Evolutionary conservation across 2,113 vertebrate genomes (phyloP).

Genomic region (Anoplopoma fimbria): DNA sequence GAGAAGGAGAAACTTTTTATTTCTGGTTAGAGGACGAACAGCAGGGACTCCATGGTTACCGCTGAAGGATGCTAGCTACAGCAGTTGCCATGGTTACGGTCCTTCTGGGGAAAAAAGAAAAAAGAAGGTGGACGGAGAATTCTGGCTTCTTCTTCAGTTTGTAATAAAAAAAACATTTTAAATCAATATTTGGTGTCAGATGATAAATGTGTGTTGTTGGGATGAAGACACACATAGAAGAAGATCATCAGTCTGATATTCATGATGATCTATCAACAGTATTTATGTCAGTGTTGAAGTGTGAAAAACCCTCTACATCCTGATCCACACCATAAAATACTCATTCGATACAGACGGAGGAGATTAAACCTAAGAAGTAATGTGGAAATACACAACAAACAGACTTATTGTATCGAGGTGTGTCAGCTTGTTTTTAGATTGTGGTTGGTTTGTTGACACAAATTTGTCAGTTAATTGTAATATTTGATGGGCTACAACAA

Average conservation of each 20-base stretch:
- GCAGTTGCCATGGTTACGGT: conserved; percentile 54
- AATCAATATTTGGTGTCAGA: neutral
- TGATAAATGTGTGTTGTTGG: neutral
- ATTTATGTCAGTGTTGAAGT: neutral
- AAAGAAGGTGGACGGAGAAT: too few species aligned
- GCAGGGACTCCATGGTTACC: conserved; percentile 25
- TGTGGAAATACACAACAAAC: neutral
- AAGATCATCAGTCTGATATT: neutral
- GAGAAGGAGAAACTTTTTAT: conserved; percentile 3
- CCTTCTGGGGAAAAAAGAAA: neutral
- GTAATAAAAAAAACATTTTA: neutral
- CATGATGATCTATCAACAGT: neutral
- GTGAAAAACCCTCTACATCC: neutral
- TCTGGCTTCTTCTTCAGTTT: neutral
- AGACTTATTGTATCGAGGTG: too few species aligned
- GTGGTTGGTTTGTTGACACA: too few species aligned
- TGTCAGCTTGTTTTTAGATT: too few species aligned
- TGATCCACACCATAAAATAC: neutral
- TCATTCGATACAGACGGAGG: neutral
- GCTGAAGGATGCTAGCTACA: conserved; percentile 11
- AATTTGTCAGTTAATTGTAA: too few species aligned
- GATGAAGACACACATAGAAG: neutral
- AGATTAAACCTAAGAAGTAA: neutral
- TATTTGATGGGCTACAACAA: too few species aligned
- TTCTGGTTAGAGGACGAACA: neutral